A percentile compares a stretch with the other conserved stretches of the same genome.
Conservation (phyloP, 1,140 invertebrate species). For the Aphaenogaster ashmeadi region DNA sequence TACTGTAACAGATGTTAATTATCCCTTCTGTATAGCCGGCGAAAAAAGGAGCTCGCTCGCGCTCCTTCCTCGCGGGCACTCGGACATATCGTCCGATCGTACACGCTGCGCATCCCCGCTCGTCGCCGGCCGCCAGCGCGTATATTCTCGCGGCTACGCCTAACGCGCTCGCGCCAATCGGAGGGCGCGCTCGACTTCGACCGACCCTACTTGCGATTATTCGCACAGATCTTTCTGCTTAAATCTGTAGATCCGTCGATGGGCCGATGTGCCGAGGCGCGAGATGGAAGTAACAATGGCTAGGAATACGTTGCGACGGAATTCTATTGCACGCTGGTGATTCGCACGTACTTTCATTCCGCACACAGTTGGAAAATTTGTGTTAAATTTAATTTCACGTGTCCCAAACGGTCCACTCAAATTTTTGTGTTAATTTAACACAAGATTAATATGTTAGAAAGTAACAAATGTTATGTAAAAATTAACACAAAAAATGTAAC, state of each 20-base stretch:
- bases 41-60: slow-evolving; percentile 77
- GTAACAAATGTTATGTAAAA: too few species aligned
- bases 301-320: background rate
- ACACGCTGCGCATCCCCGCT: slow-evolving; percentile 59
- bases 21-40: slow-evolving; percentile 83
- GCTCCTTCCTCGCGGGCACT: slow-evolving; percentile 63
- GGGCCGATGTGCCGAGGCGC: background rate
- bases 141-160: slow-evolving; percentile 67
- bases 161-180: slow-evolving; percentile 71
- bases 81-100: slow-evolving; percentile 72
- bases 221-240: slow-evolving; percentile 42
- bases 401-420: too few species aligned
- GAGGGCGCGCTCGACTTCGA: slow-evolving; percentile 67
- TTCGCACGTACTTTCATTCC: background rate
- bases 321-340: background rate
- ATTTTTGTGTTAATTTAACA: too few species aligned
- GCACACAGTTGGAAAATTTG: too few species aligned
- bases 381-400: too few species aligned
- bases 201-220: slow-evolving; percentile 64
- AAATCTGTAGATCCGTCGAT: slow-evolving; percentile 54
- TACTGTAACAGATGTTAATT: slow-evolving; percentile 87
- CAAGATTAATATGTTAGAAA: too few species aligned
- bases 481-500: too few species aligned
- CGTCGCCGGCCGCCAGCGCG: slow-evolving; percentile 28
- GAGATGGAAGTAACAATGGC: slow-evolving; percentile 18